Base-by-base conservation (phyloP, 2,113 vertebrate species). In the Esox niger region DNA sequence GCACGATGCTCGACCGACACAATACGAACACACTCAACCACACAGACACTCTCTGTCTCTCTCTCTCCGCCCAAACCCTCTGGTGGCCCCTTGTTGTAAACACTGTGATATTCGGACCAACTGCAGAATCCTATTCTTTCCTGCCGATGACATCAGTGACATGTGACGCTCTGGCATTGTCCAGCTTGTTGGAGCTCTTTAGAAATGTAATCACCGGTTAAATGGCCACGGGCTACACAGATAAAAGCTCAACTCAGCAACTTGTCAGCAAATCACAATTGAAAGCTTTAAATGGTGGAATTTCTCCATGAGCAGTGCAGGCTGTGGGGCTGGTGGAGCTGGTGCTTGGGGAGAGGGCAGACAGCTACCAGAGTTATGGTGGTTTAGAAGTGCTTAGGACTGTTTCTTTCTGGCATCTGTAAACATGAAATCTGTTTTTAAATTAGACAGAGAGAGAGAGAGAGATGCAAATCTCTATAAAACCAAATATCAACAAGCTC, bases 241-340 rank as follows among this genome's bases (percentile, higher is more conserved):
- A 79, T 80, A 83, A 90, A 91, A 88, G 80, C 84, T 83, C 71
- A 81, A 62, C 90, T 95, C 95, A 96, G 94, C 94, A 95, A 82
- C 92, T 93, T 91, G 91, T 91, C 93, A 95, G 93, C 89, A 83
- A 90, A 91, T 93, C 92, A 90, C 91, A 88, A 86, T 75, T 82
- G 85, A 90, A 82, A 86, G 84, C 82, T 72, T 85, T 91, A 87
- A 90, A 85, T 81, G 68, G 74, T 43, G 75, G 89, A 94, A 93
- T 68, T 93, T 93, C 93, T 83, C 76, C 66, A 92, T 93, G 92
- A 93, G 94, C 93, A 93, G 73, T 84, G 88, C 68, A 7, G 0
- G 68, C 6, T 71, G 81, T 77, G 82, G 77, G 78, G 82, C 79
- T 86, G 56, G 80, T 85, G 74, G 74, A 71, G 55, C 61, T 10